Evolutionary conservation across 2,113 vertebrate genomes (phyloP), one percentile per base, ranked within the genome.

Genomic region (Leptosomus discolor): DNA sequence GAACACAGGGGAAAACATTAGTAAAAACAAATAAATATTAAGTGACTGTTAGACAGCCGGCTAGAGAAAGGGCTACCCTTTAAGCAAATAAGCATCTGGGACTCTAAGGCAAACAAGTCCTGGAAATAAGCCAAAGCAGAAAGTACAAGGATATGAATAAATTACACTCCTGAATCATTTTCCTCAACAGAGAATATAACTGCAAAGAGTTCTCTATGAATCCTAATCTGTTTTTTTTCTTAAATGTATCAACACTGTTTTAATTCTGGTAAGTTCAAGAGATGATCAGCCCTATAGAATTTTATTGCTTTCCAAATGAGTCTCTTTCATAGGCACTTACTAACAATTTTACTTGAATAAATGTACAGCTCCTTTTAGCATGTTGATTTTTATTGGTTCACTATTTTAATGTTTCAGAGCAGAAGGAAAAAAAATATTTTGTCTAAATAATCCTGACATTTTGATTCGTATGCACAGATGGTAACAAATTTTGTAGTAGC

Each of bases 391-490:
- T 91, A 92, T 45, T 1, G 9, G 50, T 83, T 94, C 88, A 67
- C 83, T 95, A 83, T 94, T 96, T 88, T 90, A 92, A 68, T 84
- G 90, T 94, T 69, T 77, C 68, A 27, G 45, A 85, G 78, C 85
- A 88, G 88, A 91, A 94, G 90, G 91, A 77, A 95, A 94, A 88
- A 85, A 68, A 61, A 70, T 63, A 88, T 85, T 95, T 73, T 92
- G 88, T 78, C 91, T 96, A 83, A 86, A 90, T 56, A 81, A 94
- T 92, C 75, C 85, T 93, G 83, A 95, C 93, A 57, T 84, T 95
- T 86, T 85, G 79, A 82, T 95, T 96, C 45, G 5, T 87, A 77
- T 13, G 77, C 92, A 90, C 96, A 97, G 95, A 94, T 96, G 93
- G 94, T 79, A 58, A 92, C 71, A 93, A 87, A 91, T 91, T 90